phyloP scores from a whole-genome alignment of 2,113 vertebrate genomes.

The Ailurus styani region DNA sequence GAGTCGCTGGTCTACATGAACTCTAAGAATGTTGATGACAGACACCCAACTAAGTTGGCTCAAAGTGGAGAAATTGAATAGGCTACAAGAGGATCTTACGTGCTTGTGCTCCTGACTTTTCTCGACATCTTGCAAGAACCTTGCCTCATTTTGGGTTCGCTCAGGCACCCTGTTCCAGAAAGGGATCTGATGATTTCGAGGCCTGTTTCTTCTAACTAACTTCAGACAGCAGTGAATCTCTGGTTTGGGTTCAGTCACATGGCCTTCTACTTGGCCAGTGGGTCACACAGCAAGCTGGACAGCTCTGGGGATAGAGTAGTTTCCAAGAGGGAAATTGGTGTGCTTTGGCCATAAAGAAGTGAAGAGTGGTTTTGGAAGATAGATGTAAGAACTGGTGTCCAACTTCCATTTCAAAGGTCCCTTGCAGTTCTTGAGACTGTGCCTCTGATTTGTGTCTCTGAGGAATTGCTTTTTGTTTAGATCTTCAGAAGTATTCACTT shows the following conservation, averaged over 20 bases:
- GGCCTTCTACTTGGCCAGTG: background rate
- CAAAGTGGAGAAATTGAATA: background rate
- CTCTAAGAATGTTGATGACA: background rate
- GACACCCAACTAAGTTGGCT: background rate
- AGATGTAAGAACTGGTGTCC: background rate
- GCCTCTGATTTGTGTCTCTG: background rate
- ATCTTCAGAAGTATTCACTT: background rate
- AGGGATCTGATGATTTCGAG: background rate
- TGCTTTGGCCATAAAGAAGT: background rate
- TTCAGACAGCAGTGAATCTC: background rate
- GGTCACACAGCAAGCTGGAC: background rate
- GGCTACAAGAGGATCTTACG: fast-evolving
- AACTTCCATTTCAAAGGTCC: background rate
- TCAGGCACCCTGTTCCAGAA: background rate
- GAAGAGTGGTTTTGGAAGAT: background rate
- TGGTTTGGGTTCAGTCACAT: background rate
- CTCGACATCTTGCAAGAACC: background rate
- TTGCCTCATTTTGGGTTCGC: background rate
- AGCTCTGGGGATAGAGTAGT: background rate
- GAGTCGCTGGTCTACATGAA: too few relatives aligned
- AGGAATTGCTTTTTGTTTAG: background rate
- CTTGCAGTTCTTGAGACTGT: background rate
- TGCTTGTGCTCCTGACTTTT: background rate
- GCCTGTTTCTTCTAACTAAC: background rate
- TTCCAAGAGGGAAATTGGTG: background rate